A percentile compares a stretch with the other conserved stretches of the same genome.
These are phyloP conservation scores for Thaumetopoea pityocampa DNA, from an alignment of 1,140 invertebrate species.

Conservation along the genomic window DNA sequence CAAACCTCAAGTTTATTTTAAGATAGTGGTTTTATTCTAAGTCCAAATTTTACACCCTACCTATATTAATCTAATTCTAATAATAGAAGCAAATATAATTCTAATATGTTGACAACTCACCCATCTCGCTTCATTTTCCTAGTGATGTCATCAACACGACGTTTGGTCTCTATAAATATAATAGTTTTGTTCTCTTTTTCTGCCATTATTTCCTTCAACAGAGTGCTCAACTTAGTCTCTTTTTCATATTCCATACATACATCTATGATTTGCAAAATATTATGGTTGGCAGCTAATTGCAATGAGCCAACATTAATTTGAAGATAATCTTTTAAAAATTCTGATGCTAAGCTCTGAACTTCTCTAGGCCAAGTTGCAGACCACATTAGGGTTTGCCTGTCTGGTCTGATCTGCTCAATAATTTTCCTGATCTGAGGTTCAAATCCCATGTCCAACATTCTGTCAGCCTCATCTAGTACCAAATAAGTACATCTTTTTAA, in stretches of 20 bases:
- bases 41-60: too few species aligned
- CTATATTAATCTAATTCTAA: too few species aligned
- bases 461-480: conserved; percentile 97
- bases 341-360: conserved; percentile 89
- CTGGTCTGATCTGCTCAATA: conserved; percentile 93
- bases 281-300: conserved; percentile 92
- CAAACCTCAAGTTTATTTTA: too few species aligned
- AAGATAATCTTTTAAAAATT: conserved; percentile 91
- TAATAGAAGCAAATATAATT: too few species aligned
- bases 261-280: conserved; percentile 94
- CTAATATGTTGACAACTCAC: too few species aligned
- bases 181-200: conserved; percentile 93
- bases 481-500: conserved; percentile 94
- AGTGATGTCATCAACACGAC: conserved; percentile 92
- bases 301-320: conserved; percentile 94
- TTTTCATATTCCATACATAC: conserved; percentile 91
- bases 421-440: conserved; percentile 99
- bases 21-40: too few species aligned
- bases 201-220: conserved; percentile 89
- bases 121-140: conserved; percentile 91
- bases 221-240: conserved; percentile 84
- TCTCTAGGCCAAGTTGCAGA: conserved; percentile 97
- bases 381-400: conserved; percentile 89
- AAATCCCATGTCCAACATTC: conserved; percentile 99
- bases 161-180: conserved; percentile 95